Conservation (phyloP, 1,140 invertebrate genomes). For the Ceratosolen solmsi region DNA sequence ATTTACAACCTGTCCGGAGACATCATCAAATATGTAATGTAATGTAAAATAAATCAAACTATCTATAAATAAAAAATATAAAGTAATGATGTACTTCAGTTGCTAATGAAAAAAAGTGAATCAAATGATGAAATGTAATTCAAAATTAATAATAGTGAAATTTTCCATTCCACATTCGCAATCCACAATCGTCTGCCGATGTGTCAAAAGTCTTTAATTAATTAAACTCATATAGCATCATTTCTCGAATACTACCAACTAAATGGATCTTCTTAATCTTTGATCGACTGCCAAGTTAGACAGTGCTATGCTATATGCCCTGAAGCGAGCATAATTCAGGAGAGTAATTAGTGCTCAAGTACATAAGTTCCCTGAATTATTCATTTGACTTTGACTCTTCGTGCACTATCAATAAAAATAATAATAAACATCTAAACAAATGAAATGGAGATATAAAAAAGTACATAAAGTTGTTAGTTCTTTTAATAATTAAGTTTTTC, state of each 20-base stretch:
- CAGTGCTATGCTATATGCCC: neutral
- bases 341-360: neutral
- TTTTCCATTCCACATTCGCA: no score
- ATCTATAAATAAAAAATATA: no score
- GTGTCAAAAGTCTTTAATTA: conserved; percentile 26
- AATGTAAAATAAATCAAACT: neutral
- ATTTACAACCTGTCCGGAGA: neutral
- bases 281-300: conserved; percentile 4
- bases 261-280: neutral
- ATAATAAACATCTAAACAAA: no score
- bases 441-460: no score
- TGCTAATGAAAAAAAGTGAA: no score
- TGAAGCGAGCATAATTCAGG: neutral
- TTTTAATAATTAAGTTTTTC: no score
- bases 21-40: neutral
- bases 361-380: neutral
- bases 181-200: neutral
- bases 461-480: no score
- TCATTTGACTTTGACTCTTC: no score
- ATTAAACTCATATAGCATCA: neutral
- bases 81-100: no score
- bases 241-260: neutral
- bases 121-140: no score
- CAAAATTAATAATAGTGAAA: no score
- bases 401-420: no score